Evolutionary conservation across 2,797 vertebrate species (phyloP).

Genomic region (Threskiornis aethiopicus): DNA sequence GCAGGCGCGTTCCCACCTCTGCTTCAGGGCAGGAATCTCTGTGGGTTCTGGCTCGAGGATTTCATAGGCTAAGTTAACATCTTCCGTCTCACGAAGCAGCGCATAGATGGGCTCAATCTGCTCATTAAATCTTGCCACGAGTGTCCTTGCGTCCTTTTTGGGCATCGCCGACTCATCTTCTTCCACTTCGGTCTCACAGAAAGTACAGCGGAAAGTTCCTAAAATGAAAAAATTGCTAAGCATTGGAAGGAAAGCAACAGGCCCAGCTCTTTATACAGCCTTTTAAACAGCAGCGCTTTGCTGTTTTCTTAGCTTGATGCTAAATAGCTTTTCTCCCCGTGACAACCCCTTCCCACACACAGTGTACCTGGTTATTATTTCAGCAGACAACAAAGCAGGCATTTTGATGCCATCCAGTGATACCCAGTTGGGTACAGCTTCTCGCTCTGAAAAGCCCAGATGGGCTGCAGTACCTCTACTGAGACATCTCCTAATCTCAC

Average conservation of each 20-base stretch:
- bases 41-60: slow-evolving; percentile 94
- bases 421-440: not conserved
- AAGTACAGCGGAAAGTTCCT: slow-evolving; percentile 96
- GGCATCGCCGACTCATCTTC: slow-evolving; percentile 94
- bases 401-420: not conserved
- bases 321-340: not conserved
- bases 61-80: slow-evolving; percentile 92
- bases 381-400: not conserved
- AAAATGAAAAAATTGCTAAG: not conserved
- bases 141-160: slow-evolving; percentile 92
- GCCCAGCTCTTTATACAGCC: not conserved
- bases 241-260: not conserved
- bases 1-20: slow-evolving; percentile 78
- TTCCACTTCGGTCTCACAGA: slow-evolving; percentile 96
- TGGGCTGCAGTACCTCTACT: not conserved
- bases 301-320: not conserved
- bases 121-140: slow-evolving; percentile 96
- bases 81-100: slow-evolving; percentile 92
- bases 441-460: not conserved
- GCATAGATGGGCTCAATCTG: slow-evolving; percentile 98
- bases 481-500: not conserved
- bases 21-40: slow-evolving; percentile 93
- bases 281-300: not conserved
- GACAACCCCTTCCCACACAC: not conserved
- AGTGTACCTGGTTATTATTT: not conserved